Evolutionary conservation across 35 echinoderm and acorn worm species (phyloP).

Genomic region (Strongylocentrotus purpuratus): DNA sequence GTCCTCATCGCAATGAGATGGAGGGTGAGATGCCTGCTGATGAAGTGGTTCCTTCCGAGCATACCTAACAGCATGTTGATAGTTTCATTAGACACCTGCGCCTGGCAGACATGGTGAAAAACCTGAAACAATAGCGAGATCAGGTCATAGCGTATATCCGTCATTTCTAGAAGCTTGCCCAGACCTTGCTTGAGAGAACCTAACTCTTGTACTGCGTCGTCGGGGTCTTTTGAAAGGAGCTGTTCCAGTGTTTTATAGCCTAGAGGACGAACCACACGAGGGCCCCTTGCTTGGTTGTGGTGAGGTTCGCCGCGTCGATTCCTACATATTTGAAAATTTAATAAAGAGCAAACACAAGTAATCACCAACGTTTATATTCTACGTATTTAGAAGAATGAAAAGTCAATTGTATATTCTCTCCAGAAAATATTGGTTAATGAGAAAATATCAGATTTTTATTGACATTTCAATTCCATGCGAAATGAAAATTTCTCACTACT

Average conservation of each 20-base stretch:
- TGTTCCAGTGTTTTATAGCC: constrained; percentile 62
- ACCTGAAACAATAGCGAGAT: constrained; percentile 53
- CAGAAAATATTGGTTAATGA: too few species aligned
- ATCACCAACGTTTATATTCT: too few species aligned
- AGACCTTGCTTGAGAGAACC: constrained; percentile 57
- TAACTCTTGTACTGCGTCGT: constrained; percentile 54
- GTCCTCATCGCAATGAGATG: constrained; percentile 45
- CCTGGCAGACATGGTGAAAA: constrained; percentile 60
- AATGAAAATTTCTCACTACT: too few species aligned
- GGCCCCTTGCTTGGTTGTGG: not conserved
- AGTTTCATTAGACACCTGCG: constrained; percentile 51
- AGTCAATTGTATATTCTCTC: not conserved
- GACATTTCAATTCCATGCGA: too few species aligned
- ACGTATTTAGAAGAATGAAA: not conserved
- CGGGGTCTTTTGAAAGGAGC: constrained; percentile 43
- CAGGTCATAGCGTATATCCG: constrained; percentile 65
- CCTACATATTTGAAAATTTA: not conserved
- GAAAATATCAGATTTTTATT: too few species aligned
- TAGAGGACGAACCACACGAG: not conserved
- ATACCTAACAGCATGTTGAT: constrained; percentile 59
- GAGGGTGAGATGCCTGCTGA: constrained; percentile 54
- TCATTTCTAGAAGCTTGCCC: constrained; percentile 60
- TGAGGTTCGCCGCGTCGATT: not conserved
- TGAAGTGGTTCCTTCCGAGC: constrained; percentile 51
- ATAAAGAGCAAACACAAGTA: not conserved